Evolutionary conservation across 2,113 vertebrate genomes (phyloP), one percentile per base, ranked within the genome.

Genomic region (Colaptes auratus): DNA sequence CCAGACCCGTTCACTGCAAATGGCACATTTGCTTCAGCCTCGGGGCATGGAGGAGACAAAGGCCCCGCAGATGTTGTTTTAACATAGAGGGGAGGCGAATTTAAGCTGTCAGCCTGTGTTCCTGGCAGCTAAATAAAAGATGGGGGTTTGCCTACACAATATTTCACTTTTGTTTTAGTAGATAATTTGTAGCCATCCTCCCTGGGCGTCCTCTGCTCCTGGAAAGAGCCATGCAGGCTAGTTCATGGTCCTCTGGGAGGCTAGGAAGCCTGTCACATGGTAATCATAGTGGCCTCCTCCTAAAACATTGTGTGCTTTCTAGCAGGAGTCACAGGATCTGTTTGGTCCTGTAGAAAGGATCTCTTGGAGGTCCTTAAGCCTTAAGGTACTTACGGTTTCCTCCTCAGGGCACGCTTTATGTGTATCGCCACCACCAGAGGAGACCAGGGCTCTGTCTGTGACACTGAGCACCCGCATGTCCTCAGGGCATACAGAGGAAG

Each of bases 361-460:
- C 52, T 10, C 44, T 1, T 8, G 61, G 31, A 8, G 10, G 8
- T 66, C 7, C 6, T 13, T 23, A 8, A 53, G 42, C 25, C 39
- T 31, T 39, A 39, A 20, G 7, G 0, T 3, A 2, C 5, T 9
- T 27, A 2, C 0, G 0, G 4, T 53, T 71, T 48, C 13, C 48
- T 69, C 69, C 27, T 14, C 17, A 11, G 46, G 61, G 56, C 65
- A 5, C 20, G 1, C 55, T 21, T 28, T 10, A 1, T 10, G 4
- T 5, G 3, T 82, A 14, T 1, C 63, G 48, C 4, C 75, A 30
- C 5, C 75, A 30, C 20, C 31, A 8, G 23, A 56, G 79, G 39
- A 55, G n/a, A 31, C 15, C 3, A 6, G 9, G 61, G 59, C 46
- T 15, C 18, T 33, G 53, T 5, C n/a, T 9, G 33, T 14, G 28